Base-by-base conservation (phyloP, 2,888 invertebrate species). In the Isotomurus palustris region DNA sequence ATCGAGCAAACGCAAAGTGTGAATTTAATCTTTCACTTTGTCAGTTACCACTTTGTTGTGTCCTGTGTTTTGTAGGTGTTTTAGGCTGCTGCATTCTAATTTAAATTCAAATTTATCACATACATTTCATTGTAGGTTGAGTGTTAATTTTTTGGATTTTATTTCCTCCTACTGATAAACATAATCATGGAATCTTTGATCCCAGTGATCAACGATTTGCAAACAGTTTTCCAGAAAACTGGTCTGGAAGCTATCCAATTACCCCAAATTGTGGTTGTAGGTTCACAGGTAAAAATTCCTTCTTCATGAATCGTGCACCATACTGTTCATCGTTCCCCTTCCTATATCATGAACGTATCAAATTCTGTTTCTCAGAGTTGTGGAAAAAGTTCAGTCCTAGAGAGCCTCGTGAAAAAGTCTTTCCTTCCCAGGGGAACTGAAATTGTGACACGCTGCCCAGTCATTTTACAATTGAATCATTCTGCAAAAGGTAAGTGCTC, bases 311-410 rank as follows among this genome's bases (percentile, higher is more conserved):
- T n/a, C n/a, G n/a, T n/a, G n/a, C n/a, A n/a, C n/a, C n/a, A n/a
- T n/a, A n/a, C n/a, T n/a, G n/a, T n/a, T n/a, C n/a, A n/a, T n/a
- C n/a, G n/a, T n/a, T n/a, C n/a, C n/a, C n/a, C n/a, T n/a, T n/a
- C n/a, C n/a, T n/a, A n/a, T n/a, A n/a, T n/a, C n/a, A n/a, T n/a
- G n/a, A n/a, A n/a, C n/a, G n/a, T n/a, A n/a, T n/a, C n/a, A n/a
- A 28, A 17, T 25, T 5, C n/a, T 48, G 12, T 25, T n/a, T n/a
- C n/a, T n/a, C n/a, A 62, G 62, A 62, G 62, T 17, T 58, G 53
- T 21, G 62, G 62, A 21, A 62, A 62, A 41, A 62, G 62, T 28
- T 62, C 62, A 17, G 58, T 62, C 10, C 22, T 62, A 32, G 62
- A 62, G 49, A 56, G 56, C 41, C 27, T 62, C 10, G 56, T 62